Evolutionary conservation across 2,113 vertebrate genomes (phyloP).

Genomic region (Platichthys stellatus): DNA sequence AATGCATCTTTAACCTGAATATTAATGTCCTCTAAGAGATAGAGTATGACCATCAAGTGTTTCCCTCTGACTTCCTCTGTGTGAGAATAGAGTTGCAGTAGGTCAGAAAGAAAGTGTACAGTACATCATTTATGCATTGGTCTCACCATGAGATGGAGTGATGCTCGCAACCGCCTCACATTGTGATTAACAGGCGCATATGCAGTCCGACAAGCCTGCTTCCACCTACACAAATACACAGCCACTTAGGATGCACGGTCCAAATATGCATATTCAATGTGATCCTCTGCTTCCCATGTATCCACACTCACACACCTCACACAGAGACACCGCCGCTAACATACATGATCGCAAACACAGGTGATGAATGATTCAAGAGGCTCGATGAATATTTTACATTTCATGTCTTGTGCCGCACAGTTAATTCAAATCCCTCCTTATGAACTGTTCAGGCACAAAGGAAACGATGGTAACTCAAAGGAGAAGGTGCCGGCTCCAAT

Average conservation of each 20-base stretch:
- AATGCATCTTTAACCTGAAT: neutral
- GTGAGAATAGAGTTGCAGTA: neutral
- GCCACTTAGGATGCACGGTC: neutral
- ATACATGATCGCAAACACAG: constrained; percentile 36
- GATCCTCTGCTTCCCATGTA: neutral
- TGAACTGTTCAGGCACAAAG: neutral
- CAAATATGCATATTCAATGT: constrained; percentile 9
- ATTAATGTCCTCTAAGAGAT: neutral
- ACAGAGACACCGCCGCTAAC: constrained; percentile 10
- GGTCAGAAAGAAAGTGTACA: constrained; percentile 1
- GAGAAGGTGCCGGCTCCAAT: neutral
- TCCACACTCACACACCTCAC: neutral
- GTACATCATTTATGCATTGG: constrained; percentile 42
- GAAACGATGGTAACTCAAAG: neutral
- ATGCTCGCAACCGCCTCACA: constrained; percentile 20
- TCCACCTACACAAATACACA: constrained; percentile 3
- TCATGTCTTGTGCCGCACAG: constrained; percentile 3
- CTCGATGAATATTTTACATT: constrained; percentile 27
- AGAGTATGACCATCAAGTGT: neutral
- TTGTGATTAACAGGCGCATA: constrained; percentile 37
- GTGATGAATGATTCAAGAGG: constrained; percentile 37
- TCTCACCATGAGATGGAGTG: constrained; percentile 22
- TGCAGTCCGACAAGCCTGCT: constrained; percentile 21
- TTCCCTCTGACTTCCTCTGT: neutral
- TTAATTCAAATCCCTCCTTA: constrained; percentile 14